phyloP scores from a whole-genome alignment of 2,888 invertebrate species.

The Phania funesta region DNA sequence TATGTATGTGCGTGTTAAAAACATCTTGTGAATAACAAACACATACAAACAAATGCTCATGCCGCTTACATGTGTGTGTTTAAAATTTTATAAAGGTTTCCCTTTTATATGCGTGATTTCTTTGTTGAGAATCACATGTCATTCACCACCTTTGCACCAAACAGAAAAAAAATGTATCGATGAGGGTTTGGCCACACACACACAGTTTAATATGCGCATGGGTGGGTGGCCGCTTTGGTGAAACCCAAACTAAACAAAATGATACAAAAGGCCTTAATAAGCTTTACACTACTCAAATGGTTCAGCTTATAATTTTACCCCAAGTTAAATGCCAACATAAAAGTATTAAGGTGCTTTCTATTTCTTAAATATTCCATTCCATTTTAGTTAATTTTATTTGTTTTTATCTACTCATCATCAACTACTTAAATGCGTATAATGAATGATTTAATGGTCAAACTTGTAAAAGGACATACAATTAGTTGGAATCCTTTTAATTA shows the following conservation, averaged over 20 bases:
- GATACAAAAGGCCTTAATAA: conserved; percentile 47
- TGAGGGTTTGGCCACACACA: conserved; percentile 23
- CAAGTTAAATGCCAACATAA: conserved; percentile 4
- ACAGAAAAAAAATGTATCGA: neutral
- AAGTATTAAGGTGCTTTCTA: conserved; percentile 15
- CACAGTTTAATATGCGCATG: neutral
- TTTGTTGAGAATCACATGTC: conserved; percentile 65
- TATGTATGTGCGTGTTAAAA: conserved; percentile 22
- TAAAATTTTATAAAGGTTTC: conserved; percentile 51
- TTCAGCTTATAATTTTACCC: conserved; percentile 22
- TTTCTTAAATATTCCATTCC: conserved; percentile 14
- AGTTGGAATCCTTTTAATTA: conserved; percentile 79
- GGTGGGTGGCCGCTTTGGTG: conserved; percentile 32
- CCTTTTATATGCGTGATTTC: conserved; percentile 55
- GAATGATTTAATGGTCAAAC: conserved; percentile 79
- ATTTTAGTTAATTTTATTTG: conserved; percentile 44
- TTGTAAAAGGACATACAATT: conserved; percentile 72
- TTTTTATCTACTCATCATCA: conserved; percentile 71
- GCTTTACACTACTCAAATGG: conserved; percentile 27
- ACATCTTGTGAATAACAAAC: neutral
- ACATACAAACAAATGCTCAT: neutral
- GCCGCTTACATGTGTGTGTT: neutral
- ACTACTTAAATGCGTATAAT: conserved; percentile 75
- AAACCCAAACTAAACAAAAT: neutral
- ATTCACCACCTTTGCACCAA: conserved; percentile 59